A percentile compares a stretch with the other conserved stretches of the same genome.
phyloP scores from a whole-genome alignment of 2,797 vertebrate species.

The Aselliscus stoliczkanus region DNA sequence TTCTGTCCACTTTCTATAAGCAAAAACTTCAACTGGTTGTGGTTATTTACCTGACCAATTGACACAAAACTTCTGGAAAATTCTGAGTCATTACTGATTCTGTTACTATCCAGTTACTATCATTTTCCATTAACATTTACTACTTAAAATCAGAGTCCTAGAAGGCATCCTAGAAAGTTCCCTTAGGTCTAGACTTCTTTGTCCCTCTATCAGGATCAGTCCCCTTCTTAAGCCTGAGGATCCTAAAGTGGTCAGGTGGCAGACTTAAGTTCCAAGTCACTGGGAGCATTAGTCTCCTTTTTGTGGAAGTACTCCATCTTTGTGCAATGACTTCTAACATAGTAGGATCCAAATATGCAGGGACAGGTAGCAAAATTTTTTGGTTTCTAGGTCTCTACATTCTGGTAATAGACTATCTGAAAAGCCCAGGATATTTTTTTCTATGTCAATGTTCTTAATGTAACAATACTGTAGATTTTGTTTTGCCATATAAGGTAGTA shows the following conservation, averaged over 20 bases:
- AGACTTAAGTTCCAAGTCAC: not conserved
- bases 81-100: not conserved
- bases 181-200: not conserved
- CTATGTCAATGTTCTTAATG: not conserved
- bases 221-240: not conserved
- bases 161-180: not conserved
- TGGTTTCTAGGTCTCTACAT: not conserved
- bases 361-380: fast-evolving
- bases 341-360: not conserved
- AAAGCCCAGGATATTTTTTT: not conserved
- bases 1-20: not conserved
- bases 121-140: not conserved
- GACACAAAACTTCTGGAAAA: not conserved
- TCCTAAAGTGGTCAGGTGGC: not conserved
- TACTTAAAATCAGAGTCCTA: not conserved
- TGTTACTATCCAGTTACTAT: not conserved
- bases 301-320: not conserved
- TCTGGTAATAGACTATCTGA: not conserved
- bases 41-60: not conserved
- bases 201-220: not conserved
- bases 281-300: not conserved
- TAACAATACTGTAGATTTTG: not conserved
- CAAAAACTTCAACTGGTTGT: not conserved
- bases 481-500: not conserved
- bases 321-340: not conserved